Base-by-base conservation (phyloP, 2,113 vertebrate species). In the Pao palembangensis region DNA sequence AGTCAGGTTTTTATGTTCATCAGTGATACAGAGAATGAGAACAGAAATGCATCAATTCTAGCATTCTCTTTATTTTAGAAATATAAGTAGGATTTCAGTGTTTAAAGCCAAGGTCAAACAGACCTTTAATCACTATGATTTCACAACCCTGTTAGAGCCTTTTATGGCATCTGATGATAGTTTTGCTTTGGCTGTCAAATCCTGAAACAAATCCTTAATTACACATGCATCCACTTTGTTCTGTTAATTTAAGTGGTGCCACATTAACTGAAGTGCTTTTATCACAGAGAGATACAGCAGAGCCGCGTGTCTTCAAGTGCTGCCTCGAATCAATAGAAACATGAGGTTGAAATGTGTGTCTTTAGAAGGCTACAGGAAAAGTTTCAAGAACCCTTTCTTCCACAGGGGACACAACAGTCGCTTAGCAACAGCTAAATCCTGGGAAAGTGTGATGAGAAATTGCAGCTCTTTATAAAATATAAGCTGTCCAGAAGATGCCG, bases 361-460 rank as follows among this genome's bases (percentile, higher is more conserved):
- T 28, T 17, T 10, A 16, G 19, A 50, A 19, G 55, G 23, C 60
- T 38, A 8, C 34, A 12, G 34, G 8, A 38, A 38, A 38, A n/a
- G 7, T 47, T 8, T 17, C 44, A 23, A 53, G 31, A 17, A 6
- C 49, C 34, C 18, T 58, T 70, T 19, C 60, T 69, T 20, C 15
- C 59, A 50, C 12, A 67, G 25, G 42, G 34, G 21, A 64, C 71
- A 51, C 20, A 72, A 25, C n/a, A 64, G 76, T 83, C 12, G 67
- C 76, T 79, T 78, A 73, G 83, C 78, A 83, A 81, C 81, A 71
- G 64, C 64, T 31, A 23, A 73, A 67, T 44, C 60, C 58, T 18
- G 43, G 42, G 13, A 64, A 58, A 73, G 44, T 4, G 44, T 2
- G 59, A 64, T 58, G 31, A 59, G 64, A 79, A 47, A 48, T 61